Base-by-base conservation (phyloP, 2,888 invertebrate genomes). In the Carpatolechia fugitivella region DNA sequence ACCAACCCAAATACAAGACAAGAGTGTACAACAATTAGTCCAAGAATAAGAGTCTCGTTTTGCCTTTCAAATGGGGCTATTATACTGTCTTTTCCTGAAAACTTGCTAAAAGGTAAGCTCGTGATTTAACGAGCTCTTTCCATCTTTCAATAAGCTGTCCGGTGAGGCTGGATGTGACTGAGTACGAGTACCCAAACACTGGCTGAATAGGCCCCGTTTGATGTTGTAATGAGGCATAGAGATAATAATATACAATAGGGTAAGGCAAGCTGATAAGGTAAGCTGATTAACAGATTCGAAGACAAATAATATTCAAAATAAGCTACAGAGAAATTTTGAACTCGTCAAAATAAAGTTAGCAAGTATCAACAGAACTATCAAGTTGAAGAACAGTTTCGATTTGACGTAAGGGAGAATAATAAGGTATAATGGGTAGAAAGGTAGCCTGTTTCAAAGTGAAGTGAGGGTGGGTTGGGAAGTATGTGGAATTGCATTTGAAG, bases 401-500 rank as follows among this genome's bases (percentile, higher is more conserved):
- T 24, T 24, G 24, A 13, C 36, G 14, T 6, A 5, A 40, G 40
- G 40, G 18, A 24, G 50, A 50, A 50, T 50, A 50, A 50, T 50
- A 50, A 36, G 24, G 36, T n/a, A 38, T 50, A 13, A 38, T 14
- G 38, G 36, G 36, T 47, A 30, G 6, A 18, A 48, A 18, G 33
- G 18, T 16, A 51, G 8, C 50, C 36, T 33, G 49, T 49, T 47
- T 14, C 6, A 6, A 24, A 40, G 36, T 14, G 14, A 36, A 8
- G 18, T 20, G 49, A 49, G 50, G 36, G 36, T 20, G 60, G 59
- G 63, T 59, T 18, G 60, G 60, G 66, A 72, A 70, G 64, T 64
- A 72, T 75, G 69, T 65, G 58, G 52, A 62, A 52, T 54, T 62
- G 62, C 69, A 71, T 74, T 72, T 66, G 60, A 60, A 62, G 64